These are phyloP conservation scores for Gymnoscopelus braueri DNA, from an alignment of 2,797 vertebrate species.

Conservation along the genomic window DNA sequence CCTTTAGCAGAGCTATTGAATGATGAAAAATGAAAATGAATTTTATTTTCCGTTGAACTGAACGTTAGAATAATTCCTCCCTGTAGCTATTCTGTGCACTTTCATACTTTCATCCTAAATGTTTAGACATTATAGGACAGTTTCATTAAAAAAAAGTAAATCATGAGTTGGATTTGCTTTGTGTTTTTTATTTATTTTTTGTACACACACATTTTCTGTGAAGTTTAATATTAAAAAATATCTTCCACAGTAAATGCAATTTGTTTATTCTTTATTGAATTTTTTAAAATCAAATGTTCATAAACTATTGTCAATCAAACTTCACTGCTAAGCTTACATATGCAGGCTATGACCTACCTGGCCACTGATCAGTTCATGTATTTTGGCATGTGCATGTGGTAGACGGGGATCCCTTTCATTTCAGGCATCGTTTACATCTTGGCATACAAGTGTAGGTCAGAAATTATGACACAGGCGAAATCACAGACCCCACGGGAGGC, in stretches of 20 bases:
- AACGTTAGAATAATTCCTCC: neutral
- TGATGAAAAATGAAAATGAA: conserved; percentile 4
- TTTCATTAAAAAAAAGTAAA: conserved; percentile 31
- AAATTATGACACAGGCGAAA: conserved; percentile 34
- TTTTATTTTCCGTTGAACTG: conserved; percentile 1
- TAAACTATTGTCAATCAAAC: neutral
- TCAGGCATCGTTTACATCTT: conserved; percentile 32
- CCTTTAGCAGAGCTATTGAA: neutral
- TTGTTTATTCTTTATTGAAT: neutral
- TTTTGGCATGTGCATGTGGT: conserved; percentile 18
- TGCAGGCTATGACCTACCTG: conserved; percentile 7
- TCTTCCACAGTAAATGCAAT: too few species aligned
- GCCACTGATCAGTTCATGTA: conserved; percentile 3
- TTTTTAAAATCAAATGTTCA: neutral
- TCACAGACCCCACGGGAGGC: conserved; percentile 33
- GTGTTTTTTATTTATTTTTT: conserved; percentile 13
- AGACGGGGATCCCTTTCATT: conserved; percentile 52
- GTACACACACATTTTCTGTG: neutral
- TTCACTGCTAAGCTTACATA: too few species aligned
- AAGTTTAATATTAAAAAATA: neutral
- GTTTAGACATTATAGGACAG: neutral
- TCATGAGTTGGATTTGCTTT: neutral
- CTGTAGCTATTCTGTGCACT: neutral
- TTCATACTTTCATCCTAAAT: neutral
- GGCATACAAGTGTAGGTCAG: conserved; percentile 58